A percentile compares a stretch with the other conserved stretches of the same genome.
These are phyloP conservation scores for Liolophura sinensis DNA, from an alignment of 1,140 invertebrate genomes.

Conservation along the genomic window DNA sequence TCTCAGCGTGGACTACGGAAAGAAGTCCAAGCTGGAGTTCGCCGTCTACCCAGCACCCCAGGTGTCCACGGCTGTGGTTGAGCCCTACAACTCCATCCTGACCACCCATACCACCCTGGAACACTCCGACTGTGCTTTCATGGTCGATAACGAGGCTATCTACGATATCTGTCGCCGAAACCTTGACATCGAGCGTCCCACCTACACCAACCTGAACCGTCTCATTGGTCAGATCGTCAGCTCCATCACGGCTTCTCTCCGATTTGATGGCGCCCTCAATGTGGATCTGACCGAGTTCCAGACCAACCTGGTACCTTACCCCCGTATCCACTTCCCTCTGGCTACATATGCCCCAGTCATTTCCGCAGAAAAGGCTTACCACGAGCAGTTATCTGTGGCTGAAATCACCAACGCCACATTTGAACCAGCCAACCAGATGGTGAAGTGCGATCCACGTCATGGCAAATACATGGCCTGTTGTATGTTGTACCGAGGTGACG, in stretches of 20 bases:
- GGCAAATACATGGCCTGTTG: constrained; percentile 70
- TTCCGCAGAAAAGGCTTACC: constrained; percentile 31
- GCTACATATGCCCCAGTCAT: constrained; percentile 37
- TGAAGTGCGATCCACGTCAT: constrained; percentile 85
- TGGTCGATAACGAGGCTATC: constrained; percentile 48
- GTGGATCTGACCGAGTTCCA: constrained; percentile 73
- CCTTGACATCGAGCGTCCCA: constrained; percentile 72
- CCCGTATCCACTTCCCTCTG: constrained; percentile 40
- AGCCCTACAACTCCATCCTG: constrained; percentile 59
- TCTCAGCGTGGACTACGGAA: constrained; percentile 75
- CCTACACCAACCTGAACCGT: constrained; percentile 71
- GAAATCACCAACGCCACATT: constrained; percentile 76
- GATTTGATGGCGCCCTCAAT: constrained; percentile 73
- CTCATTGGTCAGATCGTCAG: constrained; percentile 28
- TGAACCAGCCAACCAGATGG: constrained; percentile 85
- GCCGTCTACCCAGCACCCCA: constrained; percentile 69
- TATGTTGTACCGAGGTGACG: constrained; percentile 29
- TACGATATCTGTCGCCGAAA: constrained; percentile 64
- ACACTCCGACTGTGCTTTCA: constrained; percentile 67
- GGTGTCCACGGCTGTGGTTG: constrained; percentile 65
- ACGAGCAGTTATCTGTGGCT: constrained; percentile 61
- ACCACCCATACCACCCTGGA: background rate
- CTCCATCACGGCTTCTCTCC: constrained; percentile 59
- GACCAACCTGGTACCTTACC: constrained; percentile 65
- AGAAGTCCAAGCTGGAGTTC: constrained; percentile 39